Evolutionary conservation across 2,888 invertebrate species (phyloP), one percentile per base, ranked within the genome.

Genomic region (Epirrhoe alternata): DNA sequence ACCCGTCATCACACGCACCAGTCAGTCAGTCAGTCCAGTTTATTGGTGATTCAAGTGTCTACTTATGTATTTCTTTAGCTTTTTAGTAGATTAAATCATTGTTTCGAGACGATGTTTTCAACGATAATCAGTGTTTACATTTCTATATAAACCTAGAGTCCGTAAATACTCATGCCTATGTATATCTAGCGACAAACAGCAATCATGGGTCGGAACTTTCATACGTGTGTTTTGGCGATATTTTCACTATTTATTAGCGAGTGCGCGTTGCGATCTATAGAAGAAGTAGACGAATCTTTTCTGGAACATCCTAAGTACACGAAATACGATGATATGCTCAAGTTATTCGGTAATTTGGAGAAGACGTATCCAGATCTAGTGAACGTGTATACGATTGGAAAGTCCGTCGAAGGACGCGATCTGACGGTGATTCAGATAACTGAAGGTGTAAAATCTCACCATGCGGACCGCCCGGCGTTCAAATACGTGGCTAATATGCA

Each of bases 401-500:
- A 96, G 81, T 97, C 98, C 0, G 96, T 97, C 0, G 94, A 97
- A 86, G 96, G 96, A 38, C 94, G 97, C 12, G 96, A 97, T 70
- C 88, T 99, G 64, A 95, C 97, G 93, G 97, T 96, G 6, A 81
- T 98, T 60, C 97, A 98, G 88, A 97, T 97, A 67, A 96, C 96
- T 58, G 94, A 95, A 75, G 96, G 97, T 88, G 96, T 96, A 16
- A 77, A 81, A 12, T 71, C 77, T 5, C 68, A 73, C 79, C 92
- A 94, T 86, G 86, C 95, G 82, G 91, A 95, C 14, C 96, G 97
- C 76, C 99, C 99, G 0, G 97, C 98, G 94, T 96, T 99, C 75
- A 99, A 99, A 84, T 97, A 97, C 91, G 97, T 99, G 66, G 98
- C 97, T 10, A 99, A 99, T 82, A 99, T 99, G 98, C 98, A 99